Evolutionary conservation across 2,888 invertebrate genomes (phyloP).

Genomic region (Sympetrum striolatum): DNA sequence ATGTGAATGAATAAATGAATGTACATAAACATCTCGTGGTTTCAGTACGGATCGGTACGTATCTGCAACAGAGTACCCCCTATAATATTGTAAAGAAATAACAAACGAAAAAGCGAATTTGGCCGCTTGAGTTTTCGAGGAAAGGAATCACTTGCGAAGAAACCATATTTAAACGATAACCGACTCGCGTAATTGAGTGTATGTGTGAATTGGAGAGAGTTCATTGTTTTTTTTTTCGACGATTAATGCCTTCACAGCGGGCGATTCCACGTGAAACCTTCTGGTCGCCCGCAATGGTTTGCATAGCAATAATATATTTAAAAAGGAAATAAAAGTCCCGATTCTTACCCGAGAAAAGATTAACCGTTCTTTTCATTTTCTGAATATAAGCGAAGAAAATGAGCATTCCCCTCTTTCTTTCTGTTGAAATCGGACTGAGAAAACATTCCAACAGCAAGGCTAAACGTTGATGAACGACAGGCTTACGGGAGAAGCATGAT

Average conservation of each 20-base stretch:
- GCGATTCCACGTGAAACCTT: background rate
- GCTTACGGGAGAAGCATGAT: background rate
- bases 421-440: background rate
- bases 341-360: background rate
- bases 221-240: background rate
- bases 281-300: conserved; percentile 19
- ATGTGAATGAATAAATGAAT: background rate
- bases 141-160: background rate
- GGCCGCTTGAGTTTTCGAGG: background rate
- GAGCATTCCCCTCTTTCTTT: background rate
- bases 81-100: no score
- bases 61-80: no score
- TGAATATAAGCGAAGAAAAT: background rate
- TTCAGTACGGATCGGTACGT: no score
- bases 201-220: background rate
- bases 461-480: background rate
- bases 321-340: background rate
- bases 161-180: background rate
- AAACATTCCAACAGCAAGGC: background rate
- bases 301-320: conserved; percentile 41
- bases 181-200: background rate
- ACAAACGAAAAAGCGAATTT: background rate
- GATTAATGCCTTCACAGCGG: conserved; percentile 35
- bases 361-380: background rate
- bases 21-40: no score